phyloP scores from a whole-genome alignment of 2,113 vertebrate species.

The Spea multiplicata region DNA sequence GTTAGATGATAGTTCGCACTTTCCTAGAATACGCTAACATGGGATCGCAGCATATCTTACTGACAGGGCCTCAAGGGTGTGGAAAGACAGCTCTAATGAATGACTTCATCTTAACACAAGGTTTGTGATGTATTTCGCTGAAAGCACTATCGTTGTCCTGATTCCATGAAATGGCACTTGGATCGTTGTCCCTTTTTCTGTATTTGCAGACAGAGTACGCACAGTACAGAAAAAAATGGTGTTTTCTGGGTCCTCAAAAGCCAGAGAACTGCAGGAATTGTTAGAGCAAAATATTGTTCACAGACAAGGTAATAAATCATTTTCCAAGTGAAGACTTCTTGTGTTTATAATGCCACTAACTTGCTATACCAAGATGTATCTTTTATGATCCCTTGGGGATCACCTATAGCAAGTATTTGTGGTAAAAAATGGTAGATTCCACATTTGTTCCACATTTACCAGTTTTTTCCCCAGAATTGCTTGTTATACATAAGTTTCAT shows the following conservation, averaged over 20 bases:
- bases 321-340: background rate
- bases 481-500: too few relatives aligned
- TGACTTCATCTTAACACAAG: background rate
- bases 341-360: too few relatives aligned
- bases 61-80: conserved; percentile 21
- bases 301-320: background rate
- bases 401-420: too few relatives aligned
- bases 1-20: conserved; percentile 42
- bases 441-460: too few relatives aligned
- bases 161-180: background rate
- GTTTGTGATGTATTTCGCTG: background rate
- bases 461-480: too few relatives aligned
- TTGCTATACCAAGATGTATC: too few relatives aligned
- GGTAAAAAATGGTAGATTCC: too few relatives aligned
- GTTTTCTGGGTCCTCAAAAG: conserved; percentile 35
- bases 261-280: conserved; percentile 40
- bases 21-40: conserved; percentile 30
- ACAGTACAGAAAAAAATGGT: conserved; percentile 55
- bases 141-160: too few relatives aligned
- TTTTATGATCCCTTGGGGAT: too few relatives aligned
- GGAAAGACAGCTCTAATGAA: conserved; percentile 48
- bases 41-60: conserved; percentile 2
- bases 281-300: conserved; percentile 40
- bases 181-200: conserved; percentile 1
- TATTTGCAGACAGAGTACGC: conserved; percentile 45